Evolutionary conservation across 2,113 vertebrate species (phyloP).

Genomic region (Falco punctatus): DNA sequence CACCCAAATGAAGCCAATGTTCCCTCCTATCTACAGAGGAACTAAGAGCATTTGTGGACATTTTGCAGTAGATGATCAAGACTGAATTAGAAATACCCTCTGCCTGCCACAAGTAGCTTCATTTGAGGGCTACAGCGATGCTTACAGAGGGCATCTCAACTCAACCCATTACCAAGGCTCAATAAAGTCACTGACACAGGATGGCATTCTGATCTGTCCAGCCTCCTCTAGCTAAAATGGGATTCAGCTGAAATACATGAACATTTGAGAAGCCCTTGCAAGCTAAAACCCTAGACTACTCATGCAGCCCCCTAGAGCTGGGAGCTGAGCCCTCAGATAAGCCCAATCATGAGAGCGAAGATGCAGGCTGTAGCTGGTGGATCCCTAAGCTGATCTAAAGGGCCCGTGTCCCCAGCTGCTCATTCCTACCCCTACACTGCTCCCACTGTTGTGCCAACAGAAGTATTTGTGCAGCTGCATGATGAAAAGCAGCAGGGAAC

Average conservation of each 20-base stretch:
- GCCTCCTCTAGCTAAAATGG: background rate
- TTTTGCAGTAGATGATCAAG: background rate
- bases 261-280: background rate
- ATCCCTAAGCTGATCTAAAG: background rate
- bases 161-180: background rate
- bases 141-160: background rate
- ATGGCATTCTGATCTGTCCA: background rate
- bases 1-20: background rate
- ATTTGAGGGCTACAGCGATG: background rate
- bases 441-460: constrained; percentile 30
- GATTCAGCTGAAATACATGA: background rate
- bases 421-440: constrained; percentile 10
- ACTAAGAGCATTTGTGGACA: background rate
- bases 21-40: background rate
- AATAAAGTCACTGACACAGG: background rate
- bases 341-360: background rate
- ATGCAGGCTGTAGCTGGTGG: background rate
- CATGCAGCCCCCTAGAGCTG: background rate
- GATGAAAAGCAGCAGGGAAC: constrained; percentile 49
- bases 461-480: constrained; percentile 36
- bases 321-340: background rate
- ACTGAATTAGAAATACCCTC: background rate
- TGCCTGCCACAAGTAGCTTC: background rate
- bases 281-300: background rate
- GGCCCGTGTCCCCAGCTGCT: background rate